Conservation (phyloP, 2,113 vertebrate species). For the Choloepus hoffmanni region DNA sequence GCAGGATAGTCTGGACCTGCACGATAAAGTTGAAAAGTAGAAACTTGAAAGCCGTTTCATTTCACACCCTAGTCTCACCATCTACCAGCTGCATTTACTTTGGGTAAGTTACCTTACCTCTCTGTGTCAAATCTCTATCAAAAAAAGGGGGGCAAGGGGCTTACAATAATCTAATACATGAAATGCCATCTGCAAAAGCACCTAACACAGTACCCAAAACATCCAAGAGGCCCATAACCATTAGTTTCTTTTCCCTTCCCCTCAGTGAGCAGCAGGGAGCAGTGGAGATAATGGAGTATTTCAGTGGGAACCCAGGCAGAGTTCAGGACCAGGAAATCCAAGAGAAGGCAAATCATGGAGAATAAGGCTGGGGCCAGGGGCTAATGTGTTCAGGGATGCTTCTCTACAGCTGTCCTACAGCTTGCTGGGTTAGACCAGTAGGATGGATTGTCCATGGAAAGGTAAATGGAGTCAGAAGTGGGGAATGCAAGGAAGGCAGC, state of each 20-base stretch:
- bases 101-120: neutral
- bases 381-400: fast-evolving
- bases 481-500: neutral
- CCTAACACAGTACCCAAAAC: neutral
- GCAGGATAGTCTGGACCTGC: neutral
- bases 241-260: neutral
- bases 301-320: neutral
- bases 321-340: neutral
- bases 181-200: neutral
- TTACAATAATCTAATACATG: slow-evolving; percentile 15
- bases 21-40: neutral
- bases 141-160: no score
- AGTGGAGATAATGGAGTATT: neutral
- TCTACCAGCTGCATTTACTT: neutral
- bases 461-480: neutral
- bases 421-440: neutral
- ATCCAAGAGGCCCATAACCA: neutral
- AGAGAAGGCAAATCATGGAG: neutral
- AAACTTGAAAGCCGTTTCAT: neutral
- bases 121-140: neutral
- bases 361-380: neutral
- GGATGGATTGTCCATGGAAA: neutral
- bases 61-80: neutral
- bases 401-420: neutral
- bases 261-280: neutral